Evolutionary conservation across 2,113 vertebrate species (phyloP), one percentile per base, ranked within the genome.

Genomic region (Nibea albiflora): DNA sequence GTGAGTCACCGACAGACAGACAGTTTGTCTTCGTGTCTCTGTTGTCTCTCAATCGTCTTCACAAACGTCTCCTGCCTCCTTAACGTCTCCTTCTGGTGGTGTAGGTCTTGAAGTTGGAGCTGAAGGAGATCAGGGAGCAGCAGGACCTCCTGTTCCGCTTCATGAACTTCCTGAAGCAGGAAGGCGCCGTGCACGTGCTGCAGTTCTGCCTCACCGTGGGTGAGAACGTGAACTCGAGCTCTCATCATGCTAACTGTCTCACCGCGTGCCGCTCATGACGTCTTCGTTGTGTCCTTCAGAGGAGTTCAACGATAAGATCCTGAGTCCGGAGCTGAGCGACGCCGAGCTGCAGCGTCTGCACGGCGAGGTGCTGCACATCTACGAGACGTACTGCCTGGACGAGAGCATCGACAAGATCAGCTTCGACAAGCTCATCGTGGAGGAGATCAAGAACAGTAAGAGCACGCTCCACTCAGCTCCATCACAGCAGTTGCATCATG

Each of bases 121-220:
- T 99, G 80, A 98, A 96, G 92, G 95, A 98, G 91, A 98, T 99
- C 90, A 91, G 97, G 73, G 93, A 95, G 60, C 96, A 99, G 74
- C 98, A 99, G 94, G 98, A 99, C 80, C 96, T 99, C 78, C 95
- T 99, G 60, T 99, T 99, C 85, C 95, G 97, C 7, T 99, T 99
- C 90, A 99, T 99, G 96, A 99, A 97, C 90, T 99, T 99, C 87
- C 93, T 99, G 85, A 99, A 99, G 87, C 97, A 98, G 92, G 97
- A 99, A 90, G 96, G 97, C 85, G 97, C 97, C 2, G 98, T 99
- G 11, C 97, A 99, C 0, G 98, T 99, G 46, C 93, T 99, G 85
- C 98, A 99, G 87, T 99, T 99, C 95, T 98, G 97, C 92, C 95
- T 99, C 73, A 87, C 97, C 16, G 97, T 97, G 26, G 98, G 98